phyloP scores from a whole-genome alignment of 2,797 vertebrate species.

The Sitta carolinensis region DNA sequence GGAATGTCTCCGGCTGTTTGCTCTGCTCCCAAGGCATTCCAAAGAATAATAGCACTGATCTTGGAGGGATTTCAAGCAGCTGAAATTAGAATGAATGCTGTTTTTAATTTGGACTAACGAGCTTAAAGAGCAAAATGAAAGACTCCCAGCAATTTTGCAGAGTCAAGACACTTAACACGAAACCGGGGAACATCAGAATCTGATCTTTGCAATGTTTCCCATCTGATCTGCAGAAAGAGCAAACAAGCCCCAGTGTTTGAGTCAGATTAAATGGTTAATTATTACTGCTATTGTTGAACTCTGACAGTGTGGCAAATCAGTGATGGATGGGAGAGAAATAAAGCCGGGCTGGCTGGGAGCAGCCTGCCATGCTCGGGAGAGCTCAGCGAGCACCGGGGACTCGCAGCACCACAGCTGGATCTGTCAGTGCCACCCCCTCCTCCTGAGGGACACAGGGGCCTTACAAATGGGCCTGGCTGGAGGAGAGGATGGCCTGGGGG shows the following conservation, averaged over 20 bases:
- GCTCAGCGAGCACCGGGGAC: not conserved
- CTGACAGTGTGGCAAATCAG: conserved; percentile 47
- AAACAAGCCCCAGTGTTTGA: conserved; percentile 36
- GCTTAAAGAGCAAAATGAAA: conserved; percentile 65
- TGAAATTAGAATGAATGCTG: conserved; percentile 65
- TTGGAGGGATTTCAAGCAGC: conserved; percentile 60
- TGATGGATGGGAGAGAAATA: conserved; percentile 10
- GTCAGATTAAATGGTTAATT: conserved; percentile 64
- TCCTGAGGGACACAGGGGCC: not conserved
- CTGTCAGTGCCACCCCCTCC: not conserved
- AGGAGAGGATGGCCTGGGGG: not conserved
- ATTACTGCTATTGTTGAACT: conserved; percentile 57
- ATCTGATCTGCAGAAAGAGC: not conserved
- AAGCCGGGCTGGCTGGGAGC: conserved; percentile 21
- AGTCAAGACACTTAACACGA: conserved; percentile 56
- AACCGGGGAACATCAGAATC: conserved; percentile 8
- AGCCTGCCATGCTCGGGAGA: not conserved
- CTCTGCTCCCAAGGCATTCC: conserved; percentile 19
- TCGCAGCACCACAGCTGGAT: not conserved
- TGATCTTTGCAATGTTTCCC: conserved; percentile 43
- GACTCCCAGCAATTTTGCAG: conserved; percentile 42
- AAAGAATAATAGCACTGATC: conserved; percentile 54
- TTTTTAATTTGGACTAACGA: conserved; percentile 66
- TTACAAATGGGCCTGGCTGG: not conserved
- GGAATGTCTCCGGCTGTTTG: not conserved